Evolutionary conservation across 1,140 invertebrate genomes (phyloP).

Genomic region (Drosophila tsacasi): DNA sequence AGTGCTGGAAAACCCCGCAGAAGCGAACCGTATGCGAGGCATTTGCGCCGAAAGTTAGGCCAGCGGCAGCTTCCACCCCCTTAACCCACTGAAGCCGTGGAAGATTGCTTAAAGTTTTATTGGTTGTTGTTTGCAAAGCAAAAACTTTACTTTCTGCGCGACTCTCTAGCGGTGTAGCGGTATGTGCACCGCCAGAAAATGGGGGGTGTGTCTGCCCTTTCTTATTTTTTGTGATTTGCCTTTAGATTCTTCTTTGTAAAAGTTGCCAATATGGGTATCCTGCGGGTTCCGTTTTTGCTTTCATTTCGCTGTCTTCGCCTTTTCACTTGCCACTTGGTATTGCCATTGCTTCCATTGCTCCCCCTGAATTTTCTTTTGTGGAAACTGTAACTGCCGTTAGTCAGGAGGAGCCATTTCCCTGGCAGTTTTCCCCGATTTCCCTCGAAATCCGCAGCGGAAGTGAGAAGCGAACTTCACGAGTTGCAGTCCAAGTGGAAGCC

Average conservation of each 20-base stretch:
- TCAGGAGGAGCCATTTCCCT: slow-evolving; percentile 51
- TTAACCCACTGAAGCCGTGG: slow-evolving; percentile 66
- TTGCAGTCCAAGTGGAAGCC: slow-evolving; percentile 25
- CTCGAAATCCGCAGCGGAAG: slow-evolving; percentile 36
- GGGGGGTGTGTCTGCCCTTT: background rate
- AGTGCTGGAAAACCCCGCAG: background rate
- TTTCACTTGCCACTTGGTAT: slow-evolving; percentile 3
- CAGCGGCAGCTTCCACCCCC: background rate
- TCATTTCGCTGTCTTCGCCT: slow-evolving; percentile 35
- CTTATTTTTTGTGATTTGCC: background rate
- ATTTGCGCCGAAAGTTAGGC: slow-evolving; percentile 52
- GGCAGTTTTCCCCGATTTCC: slow-evolving; percentile 10
- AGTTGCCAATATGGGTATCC: slow-evolving; percentile 57
- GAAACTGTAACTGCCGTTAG: slow-evolving; percentile 76
- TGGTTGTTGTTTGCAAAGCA: slow-evolving; percentile 83
- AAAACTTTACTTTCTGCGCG: slow-evolving; percentile 80
- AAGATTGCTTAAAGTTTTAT: slow-evolving; percentile 84
- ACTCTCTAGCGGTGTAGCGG: slow-evolving; percentile 61
- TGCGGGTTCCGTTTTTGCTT: slow-evolving; percentile 57
- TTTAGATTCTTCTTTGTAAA: slow-evolving; percentile 15
- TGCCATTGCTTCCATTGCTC: slow-evolving; percentile 10
- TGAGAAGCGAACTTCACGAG: slow-evolving; percentile 16
- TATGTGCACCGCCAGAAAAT: slow-evolving; percentile 21
- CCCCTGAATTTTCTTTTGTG: slow-evolving; percentile 20
- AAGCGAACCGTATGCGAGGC: slow-evolving; percentile 61